phyloP scores from a whole-genome alignment of 2,113 vertebrate species.

The Anas platyrhynchos region DNA sequence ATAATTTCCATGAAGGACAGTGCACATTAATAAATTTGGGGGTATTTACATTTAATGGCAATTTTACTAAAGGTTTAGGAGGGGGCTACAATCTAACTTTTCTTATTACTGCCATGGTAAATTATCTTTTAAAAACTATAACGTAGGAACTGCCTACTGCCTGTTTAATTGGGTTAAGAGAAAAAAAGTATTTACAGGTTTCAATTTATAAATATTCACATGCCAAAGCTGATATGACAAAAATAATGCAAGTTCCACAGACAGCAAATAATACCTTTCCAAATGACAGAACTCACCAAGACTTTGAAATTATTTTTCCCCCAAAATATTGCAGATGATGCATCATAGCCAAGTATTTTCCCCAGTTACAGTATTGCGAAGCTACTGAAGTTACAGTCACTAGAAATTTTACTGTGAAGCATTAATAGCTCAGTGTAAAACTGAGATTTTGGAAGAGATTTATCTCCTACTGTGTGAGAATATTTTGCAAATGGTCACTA shows the following conservation, averaged over 20 bases:
- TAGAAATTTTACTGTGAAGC: background rate
- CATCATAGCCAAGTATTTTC: background rate
- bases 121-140: background rate
- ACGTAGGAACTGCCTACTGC: background rate
- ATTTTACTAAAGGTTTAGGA: background rate
- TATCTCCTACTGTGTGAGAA: background rate
- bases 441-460: background rate
- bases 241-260: background rate
- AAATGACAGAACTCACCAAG: background rate
- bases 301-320: background rate
- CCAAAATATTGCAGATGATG: background rate
- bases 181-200: background rate
- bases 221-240: background rate
- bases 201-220: background rate
- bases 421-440: background rate
- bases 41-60: background rate
- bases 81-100: background rate
- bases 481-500: background rate
- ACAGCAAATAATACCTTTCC: background rate
- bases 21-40: background rate
- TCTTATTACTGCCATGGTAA: background rate
- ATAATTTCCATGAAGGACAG: background rate
- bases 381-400: background rate
- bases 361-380: background rate
- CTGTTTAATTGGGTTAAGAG: background rate